Evolutionary conservation across 2,888 invertebrate species (phyloP), one percentile per base, ranked within the genome.

Genomic region (Synergus itoensis): DNA sequence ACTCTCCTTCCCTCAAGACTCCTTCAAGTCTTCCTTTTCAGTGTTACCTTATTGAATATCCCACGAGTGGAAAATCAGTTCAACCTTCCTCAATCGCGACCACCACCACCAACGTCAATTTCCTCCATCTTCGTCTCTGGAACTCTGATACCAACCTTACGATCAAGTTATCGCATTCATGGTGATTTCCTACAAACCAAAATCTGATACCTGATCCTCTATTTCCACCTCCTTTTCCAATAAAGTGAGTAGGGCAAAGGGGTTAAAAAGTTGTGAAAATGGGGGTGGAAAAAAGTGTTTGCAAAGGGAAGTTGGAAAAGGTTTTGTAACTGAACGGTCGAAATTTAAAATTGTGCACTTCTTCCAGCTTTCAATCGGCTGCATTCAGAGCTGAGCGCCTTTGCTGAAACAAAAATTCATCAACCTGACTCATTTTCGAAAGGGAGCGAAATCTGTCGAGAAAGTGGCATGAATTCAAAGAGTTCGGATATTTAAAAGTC

Each of bases 11-110:
- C 76, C 81, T 82, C 84, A 84, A 87, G 85, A 83, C 87, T 89
- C 86, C 88, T 89, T 84, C 83, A 84, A 84, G 81, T 84, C 86
- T 89, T 89, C 88, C 88, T 89, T 88, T 90, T 91, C 89, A 89
- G 81, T 88, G 88, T 88, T 90, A 88, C 89, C 87, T 91, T 91
- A 92, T 91, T 91, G 91, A 91, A 91, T 91, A 91, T 89, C 88
- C 89, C 90, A 87, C 89, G 87, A 90, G 90, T 90, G 90, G 90
- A 90, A 90, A 90, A 90, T 90, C 90, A 89, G 90, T 90, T 87
- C 82, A 88, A 87, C 86, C 84, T 83, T 83, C 83, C 80, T 89
- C 88, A 90, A 90, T 89, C 88, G 87, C 85, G 86, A 83, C 84
- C 84, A 82, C 85, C 84, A 81, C 79, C 80, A 64, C 36, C 69